Evolutionary conservation across 92 coral and sea anemone species (phyloP).

Genomic region (Chrysogorgia sp.): DNA sequence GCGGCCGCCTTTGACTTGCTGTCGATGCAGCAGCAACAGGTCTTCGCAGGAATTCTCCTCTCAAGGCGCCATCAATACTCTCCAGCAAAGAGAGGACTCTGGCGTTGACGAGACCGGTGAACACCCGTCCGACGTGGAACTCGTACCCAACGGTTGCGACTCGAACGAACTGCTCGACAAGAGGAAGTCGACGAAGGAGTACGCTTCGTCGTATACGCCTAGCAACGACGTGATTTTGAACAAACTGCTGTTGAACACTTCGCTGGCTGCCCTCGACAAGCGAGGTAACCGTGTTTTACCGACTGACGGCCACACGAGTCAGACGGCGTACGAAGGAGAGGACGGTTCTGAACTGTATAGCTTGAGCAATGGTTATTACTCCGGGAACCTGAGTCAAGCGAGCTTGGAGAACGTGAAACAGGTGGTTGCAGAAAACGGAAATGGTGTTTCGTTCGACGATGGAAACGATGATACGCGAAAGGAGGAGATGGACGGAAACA

Average conservation of each 20-base stretch:
- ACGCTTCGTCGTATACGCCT: neutral
- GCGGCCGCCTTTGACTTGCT: slow-evolving; percentile 5
- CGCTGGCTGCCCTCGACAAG: slow-evolving; percentile 30
- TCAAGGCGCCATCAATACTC: slow-evolving; percentile 28
- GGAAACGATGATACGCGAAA: neutral
- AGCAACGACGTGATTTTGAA: slow-evolving; percentile 20
- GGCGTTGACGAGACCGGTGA: slow-evolving; percentile 48
- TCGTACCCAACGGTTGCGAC: slow-evolving; percentile 27
- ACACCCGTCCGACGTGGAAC: slow-evolving; percentile 32
- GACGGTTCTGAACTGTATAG: slow-evolving; percentile 23
- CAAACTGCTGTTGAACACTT: slow-evolving; percentile 19
- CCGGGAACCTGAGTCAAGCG: slow-evolving; percentile 41
- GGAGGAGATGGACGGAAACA: neutral
- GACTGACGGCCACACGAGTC: slow-evolving; percentile 11
- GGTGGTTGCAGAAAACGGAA: slow-evolving; percentile 19
- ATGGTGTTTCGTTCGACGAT: neutral
- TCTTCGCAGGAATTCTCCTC: slow-evolving; percentile 36
- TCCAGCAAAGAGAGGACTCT: slow-evolving; percentile 40
- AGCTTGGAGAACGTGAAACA: slow-evolving; percentile 36
- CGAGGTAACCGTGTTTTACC: slow-evolving; percentile 7
- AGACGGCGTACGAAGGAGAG: slow-evolving; percentile 27
- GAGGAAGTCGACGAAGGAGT: neutral
- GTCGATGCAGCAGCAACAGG: slow-evolving; percentile 41
- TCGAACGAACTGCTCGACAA: neutral
- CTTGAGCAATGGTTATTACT: slow-evolving; percentile 39